Base-by-base conservation (phyloP, 2,113 vertebrate genomes). In the Hydrochoerus hydrochaeris region DNA sequence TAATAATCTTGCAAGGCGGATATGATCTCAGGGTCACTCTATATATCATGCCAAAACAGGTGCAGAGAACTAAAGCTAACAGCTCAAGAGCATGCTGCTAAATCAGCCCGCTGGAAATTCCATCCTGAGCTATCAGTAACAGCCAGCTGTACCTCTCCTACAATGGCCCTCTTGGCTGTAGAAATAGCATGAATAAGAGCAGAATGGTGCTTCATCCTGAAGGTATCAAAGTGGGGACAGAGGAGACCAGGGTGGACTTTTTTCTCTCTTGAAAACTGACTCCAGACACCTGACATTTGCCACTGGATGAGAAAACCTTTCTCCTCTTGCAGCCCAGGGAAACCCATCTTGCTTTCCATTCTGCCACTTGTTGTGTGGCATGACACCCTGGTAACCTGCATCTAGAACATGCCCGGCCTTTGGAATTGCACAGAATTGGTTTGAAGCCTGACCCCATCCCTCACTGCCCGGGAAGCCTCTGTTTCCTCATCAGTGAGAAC, bases 391-490 rank as follows among this genome's bases (percentile, higher is more conserved):
- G 0, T 17, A 17, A 14, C 57, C 20, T 24, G 14, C 13, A 19
- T 46, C 60, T 30, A 46, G 71, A 52, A 78, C 17, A 38, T 80
- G 20, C 8, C 24, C 57, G 49, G n/a, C 41, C 54, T 71, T 46
- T 52, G 46, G 80, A 77, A 17, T 73, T 54, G 12, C 10, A 38
- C 13, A 28, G 30, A 16, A 62, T 30, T n/a, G 86, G n/a, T 19
- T 86, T 88, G 57, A 77, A 35, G 67, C 22, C 44, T 46, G 35
- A 52, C 11, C 4, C 7, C 19, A 24, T 4, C 46, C 22, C 20
- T n/a, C 2, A 4, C 13, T 7, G 54, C 4, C 38, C 49, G 0
- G 0, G 58, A 88, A 38, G 44, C 7, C 77, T n/a, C 75, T 0
- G 5, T 22, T 54, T 71, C 13, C 77, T 63, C 19, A 28, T 28